Evolutionary conservation across 1,140 invertebrate species (phyloP), one percentile per base, ranked within the genome.

Genomic region (Cryptotermes secundus): DNA sequence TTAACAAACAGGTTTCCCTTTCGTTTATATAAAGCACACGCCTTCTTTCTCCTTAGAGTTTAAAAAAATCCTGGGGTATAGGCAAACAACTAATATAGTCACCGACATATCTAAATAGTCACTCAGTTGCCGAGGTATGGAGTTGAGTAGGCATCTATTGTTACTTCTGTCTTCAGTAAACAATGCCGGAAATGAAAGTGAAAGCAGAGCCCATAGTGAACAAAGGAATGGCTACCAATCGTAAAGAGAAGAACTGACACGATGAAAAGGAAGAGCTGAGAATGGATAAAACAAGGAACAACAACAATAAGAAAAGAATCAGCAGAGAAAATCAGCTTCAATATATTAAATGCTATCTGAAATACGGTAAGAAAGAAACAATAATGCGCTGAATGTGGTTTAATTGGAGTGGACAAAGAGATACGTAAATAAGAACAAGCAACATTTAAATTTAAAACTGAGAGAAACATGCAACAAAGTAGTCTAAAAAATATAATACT

Each of bases 11-110:
- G 59, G n/a, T 49, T 49, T 49, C 45, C 22, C 45, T 19, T 49
- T 49, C 45, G 45, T 49, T 72, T 72, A 72, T 72, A 72, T 72
- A 72, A 72, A 72, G 59, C n/a, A 72, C n/a, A 72, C 59, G 59
- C 59, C 59, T 31, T 72, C n/a, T 31, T 72, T 72, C 59, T 72
- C n/a, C 59, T 72, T 31, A 72, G 7, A 72, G 16, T 26, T 31
- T 31, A 31, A 72, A 72, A 72, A 72, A 72, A 72, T 72, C n/a
- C 59, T 16, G n/a, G 59, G 59, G 26, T 72, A 72, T 16, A 72
- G 7, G n/a, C 59, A 72, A 72, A 72, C 59, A 72, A 31, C 26
- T n/a, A 72, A 72, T n/a, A 72, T n/a, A 72, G 59, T 72, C 59
- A 31, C 59, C 59, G 26, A 31, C 59, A n/a, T 72, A 72, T 72